A percentile compares a stretch with the other conserved stretches of the same genome.
phyloP scores from a whole-genome alignment of 2,113 vertebrate species.

The Aleadryas rufinucha region DNA sequence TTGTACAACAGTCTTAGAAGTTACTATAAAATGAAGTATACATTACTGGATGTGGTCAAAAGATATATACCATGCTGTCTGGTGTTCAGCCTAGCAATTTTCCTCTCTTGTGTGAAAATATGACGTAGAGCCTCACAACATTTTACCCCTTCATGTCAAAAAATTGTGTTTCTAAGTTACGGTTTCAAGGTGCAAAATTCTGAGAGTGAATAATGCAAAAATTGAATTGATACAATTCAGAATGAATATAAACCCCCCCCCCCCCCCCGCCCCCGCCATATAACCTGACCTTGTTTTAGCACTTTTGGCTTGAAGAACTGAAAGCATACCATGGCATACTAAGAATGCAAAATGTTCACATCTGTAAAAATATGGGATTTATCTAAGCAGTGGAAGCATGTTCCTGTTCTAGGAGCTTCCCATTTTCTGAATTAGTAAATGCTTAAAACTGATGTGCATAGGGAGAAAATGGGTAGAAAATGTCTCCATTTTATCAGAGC shows the following conservation, averaged over 20 bases:
- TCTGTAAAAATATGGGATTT: not conserved
- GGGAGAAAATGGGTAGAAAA: not conserved
- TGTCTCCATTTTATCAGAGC: not conserved
- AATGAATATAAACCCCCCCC: not conserved
- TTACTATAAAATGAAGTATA: not conserved
- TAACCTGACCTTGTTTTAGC: not conserved
- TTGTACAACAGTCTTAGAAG: not conserved
- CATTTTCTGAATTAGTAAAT: not conserved
- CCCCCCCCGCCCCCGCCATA: no score
- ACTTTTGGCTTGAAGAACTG: not conserved
- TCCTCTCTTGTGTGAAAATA: not conserved
- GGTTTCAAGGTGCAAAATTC: not conserved
- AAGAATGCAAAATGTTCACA: not conserved
- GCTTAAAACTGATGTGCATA: not conserved
- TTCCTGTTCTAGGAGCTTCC: not conserved
- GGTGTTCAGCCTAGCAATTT: not conserved
- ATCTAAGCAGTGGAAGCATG: not conserved
- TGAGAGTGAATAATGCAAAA: not conserved
- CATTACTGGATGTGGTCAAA: not conserved
- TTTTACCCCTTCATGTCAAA: not conserved
- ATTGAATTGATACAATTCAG: not conserved
- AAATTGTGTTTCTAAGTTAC: not conserved
- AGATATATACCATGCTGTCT: not conserved
- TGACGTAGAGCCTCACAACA: not conserved
- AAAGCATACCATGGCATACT: rapidly evolving